Evolutionary conservation across 2,888 invertebrate species (phyloP).

Genomic region (Diachrysia chrysitis): DNA sequence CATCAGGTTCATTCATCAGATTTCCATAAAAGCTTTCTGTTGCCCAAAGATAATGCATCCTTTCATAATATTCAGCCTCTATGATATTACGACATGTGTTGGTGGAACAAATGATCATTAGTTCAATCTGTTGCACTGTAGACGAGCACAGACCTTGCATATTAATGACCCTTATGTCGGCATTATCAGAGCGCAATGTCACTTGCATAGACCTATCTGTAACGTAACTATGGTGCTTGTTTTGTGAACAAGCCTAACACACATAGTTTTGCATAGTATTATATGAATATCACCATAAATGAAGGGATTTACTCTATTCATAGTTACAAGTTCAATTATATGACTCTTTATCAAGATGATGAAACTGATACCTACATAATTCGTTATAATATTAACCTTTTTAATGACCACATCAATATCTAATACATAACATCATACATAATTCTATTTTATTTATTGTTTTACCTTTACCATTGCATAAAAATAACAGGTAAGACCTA

Average conservation of each 20-base stretch:
- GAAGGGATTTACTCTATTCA: no score
- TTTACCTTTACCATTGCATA: no score
- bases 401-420: no score
- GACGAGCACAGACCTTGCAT: not conserved
- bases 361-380: no score
- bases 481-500: no score
- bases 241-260: not conserved
- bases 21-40: not conserved
- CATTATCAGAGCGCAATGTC: not conserved
- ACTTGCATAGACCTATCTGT: not conserved
- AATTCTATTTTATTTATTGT: no score
- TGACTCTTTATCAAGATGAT: no score
- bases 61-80: not conserved
- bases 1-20: not conserved
- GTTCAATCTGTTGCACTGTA: not conserved
- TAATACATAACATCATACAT: no score
- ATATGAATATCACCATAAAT: no score
- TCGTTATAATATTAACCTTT: no score
- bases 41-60: not conserved
- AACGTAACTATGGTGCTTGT: constrained; percentile 1
- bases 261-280: not conserved
- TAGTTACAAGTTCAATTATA: no score
- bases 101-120: not conserved
- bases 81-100: not conserved
- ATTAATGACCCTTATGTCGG: not conserved